Conservation (phyloP, 2,113 vertebrate genomes). For the Melanerpes formicivorus region DNA sequence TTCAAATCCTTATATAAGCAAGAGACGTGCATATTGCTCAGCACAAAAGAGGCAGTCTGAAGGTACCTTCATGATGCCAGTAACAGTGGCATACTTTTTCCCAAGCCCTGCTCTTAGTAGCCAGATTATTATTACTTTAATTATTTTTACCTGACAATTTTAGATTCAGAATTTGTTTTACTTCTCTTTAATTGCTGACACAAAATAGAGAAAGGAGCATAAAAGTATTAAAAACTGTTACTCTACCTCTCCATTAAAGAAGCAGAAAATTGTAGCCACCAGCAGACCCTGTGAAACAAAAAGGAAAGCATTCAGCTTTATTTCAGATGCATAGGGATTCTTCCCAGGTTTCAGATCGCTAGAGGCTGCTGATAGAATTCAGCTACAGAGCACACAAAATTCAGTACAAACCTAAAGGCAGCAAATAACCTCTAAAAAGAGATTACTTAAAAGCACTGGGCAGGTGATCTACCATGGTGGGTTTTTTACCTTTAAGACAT, state of each 20-base stretch:
- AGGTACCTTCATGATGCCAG: neutral
- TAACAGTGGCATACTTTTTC: neutral
- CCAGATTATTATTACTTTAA: neutral
- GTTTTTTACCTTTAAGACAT: neutral
- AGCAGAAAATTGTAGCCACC: conserved; percentile 98
- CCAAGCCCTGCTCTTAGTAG: neutral
- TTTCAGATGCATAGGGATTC: neutral
- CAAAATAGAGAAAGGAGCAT: neutral
- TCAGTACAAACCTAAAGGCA: neutral
- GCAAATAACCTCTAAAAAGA: neutral
- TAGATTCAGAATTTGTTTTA: neutral
- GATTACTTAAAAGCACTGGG: neutral
- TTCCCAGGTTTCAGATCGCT: neutral
- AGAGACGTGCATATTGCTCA: neutral
- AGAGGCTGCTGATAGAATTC: neutral
- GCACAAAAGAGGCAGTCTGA: neutral
- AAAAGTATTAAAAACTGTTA: neutral
- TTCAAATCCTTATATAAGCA: neutral
- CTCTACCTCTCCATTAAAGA: conserved; percentile 97
- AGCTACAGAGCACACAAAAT: neutral
- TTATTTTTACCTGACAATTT: neutral
- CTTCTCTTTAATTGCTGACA: neutral
- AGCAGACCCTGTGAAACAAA: conserved; percentile 88
- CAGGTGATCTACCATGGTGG: too few species aligned
- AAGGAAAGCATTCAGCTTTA: neutral